Evolutionary conservation across 2,113 vertebrate genomes (phyloP), one percentile per base, ranked within the genome.

Genomic region (Rhinopomastus cyanomelas): DNA sequence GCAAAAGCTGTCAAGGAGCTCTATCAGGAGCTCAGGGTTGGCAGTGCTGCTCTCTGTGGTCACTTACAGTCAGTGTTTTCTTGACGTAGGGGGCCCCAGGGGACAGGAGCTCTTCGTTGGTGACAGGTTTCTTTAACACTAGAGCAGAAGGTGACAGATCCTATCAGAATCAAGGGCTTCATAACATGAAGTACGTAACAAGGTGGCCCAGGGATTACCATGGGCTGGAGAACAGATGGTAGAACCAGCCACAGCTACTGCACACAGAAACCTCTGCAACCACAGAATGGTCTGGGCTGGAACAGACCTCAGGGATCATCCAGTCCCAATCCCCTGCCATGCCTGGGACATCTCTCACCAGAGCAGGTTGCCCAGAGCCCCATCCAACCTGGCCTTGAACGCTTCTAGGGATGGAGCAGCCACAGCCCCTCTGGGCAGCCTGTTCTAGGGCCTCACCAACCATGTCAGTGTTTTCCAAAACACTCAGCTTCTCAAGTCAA

Each of bases 31-130:
- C 39, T 42, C 39, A 42, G 39, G 39, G 18, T 25, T 36, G 56
- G 82, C 80, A 89, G 26, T 15, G 30, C 71, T 55, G 10, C 3
- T 37, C 3, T 2, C 37, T 27, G 0, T 8, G 85, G 73, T 82
- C 87, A 86, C 98, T 98, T 92, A 98, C 98, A 48, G 98, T 98
- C 51, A 99, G 89, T 0, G 97, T 97, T 95, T 95, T 98, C 96
- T 98, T 98, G 87, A 98, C 71, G 73, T 98, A 98, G 2, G 98
- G 98, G 17, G 98, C 97, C 59, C 97, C 98, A 4, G 98, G 98
- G 83, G 97, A 96, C 95, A 98, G 61, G 65, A 98, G 95, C 85
- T 99, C 98, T 39, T 98, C 98, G 14, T 97, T 98, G 81, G 98
- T 98, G 85, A 98, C 88, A 0, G 91, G 93, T 96, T 95, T 98